Conservation (phyloP, 2,888 invertebrate genomes). For the Neoitamus cyanurus region DNA sequence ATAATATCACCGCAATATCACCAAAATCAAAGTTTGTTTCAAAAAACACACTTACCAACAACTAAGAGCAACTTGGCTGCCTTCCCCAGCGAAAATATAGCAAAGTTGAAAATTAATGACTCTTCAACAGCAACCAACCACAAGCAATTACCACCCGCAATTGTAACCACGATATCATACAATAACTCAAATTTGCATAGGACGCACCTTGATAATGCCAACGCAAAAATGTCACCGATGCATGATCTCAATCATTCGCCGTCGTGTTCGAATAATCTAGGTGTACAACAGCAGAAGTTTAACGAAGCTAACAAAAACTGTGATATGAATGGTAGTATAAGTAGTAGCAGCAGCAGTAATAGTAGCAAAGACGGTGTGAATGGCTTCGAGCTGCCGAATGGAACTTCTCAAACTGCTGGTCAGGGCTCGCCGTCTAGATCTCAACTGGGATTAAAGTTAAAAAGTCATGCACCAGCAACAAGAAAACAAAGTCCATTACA, state of each 20-base stretch:
- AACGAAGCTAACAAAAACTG: conserved; percentile 57
- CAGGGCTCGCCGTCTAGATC: conserved; percentile 81
- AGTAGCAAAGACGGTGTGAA: conserved; percentile 50
- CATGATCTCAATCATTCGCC: conserved; percentile 47
- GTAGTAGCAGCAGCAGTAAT: conserved; percentile 51
- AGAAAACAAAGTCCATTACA: conserved; percentile 52
- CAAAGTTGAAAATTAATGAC: conserved; percentile 44
- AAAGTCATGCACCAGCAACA: conserved; percentile 69
- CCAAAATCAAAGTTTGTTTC: conserved; percentile 4
- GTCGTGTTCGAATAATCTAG: conserved; percentile 52
- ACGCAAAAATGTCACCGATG: conserved; percentile 10
- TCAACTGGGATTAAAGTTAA: conserved; percentile 76
- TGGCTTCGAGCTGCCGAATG: conserved; percentile 55
- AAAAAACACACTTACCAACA: conserved; percentile 16
- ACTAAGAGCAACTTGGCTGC: conserved; percentile 20
- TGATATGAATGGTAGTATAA: conserved; percentile 55
- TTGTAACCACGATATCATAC: conserved; percentile 49
- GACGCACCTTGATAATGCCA: conserved; percentile 19
- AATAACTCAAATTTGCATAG: conserved; percentile 13
- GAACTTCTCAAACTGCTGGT: conserved; percentile 74
- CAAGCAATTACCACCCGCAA: neutral
- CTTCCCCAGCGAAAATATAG: conserved; percentile 45
- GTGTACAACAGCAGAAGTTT: conserved; percentile 42
- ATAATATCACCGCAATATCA: conserved; percentile 67
- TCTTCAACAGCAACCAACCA: neutral